Conservation (phyloP, 1,140 invertebrate genomes). For the Listronotus oregonensis region DNA sequence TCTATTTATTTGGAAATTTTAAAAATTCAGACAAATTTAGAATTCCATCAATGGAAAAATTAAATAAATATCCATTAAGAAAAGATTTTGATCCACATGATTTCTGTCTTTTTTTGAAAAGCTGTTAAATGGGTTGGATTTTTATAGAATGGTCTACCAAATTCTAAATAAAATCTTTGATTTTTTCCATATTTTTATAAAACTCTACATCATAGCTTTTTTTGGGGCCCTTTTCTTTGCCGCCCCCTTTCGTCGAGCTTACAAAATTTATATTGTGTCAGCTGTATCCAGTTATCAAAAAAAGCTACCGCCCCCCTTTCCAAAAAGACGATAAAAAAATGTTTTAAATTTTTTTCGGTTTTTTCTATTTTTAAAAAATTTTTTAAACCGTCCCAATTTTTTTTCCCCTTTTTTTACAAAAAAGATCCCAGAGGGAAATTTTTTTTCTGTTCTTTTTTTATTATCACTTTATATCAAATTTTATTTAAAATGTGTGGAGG, state of each 20-base stretch:
- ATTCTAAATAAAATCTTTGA: too few species aligned
- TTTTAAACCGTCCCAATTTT: constrained; percentile 13
- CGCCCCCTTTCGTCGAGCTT: constrained; percentile 8
- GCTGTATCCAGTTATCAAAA: constrained; percentile 36
- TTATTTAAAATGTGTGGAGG: not conserved
- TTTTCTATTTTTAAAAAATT: constrained; percentile 36
- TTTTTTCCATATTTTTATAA: not conserved
- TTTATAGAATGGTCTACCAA: too few species aligned
- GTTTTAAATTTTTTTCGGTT: constrained; percentile 34
- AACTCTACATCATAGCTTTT: constrained; percentile 1
- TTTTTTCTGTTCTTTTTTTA: constrained; percentile 10
- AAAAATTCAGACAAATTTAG: too few species aligned
- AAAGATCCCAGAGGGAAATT: constrained; percentile 26
- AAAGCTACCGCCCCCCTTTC: constrained; percentile 30
- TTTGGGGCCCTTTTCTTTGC: not conserved
- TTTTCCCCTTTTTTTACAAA: constrained; percentile 20
- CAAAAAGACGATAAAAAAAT: constrained; percentile 32
- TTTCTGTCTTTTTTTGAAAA: too few species aligned
- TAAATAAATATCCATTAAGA: too few species aligned
- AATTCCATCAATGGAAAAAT: too few species aligned
- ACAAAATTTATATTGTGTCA: constrained; percentile 36
- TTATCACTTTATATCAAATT: not conserved
- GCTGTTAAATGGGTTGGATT: too few species aligned
- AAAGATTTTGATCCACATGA: too few species aligned
- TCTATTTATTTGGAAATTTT: too few species aligned